phyloP scores from a whole-genome alignment of 1,140 invertebrate species.

The Drosophila guanche region DNA sequence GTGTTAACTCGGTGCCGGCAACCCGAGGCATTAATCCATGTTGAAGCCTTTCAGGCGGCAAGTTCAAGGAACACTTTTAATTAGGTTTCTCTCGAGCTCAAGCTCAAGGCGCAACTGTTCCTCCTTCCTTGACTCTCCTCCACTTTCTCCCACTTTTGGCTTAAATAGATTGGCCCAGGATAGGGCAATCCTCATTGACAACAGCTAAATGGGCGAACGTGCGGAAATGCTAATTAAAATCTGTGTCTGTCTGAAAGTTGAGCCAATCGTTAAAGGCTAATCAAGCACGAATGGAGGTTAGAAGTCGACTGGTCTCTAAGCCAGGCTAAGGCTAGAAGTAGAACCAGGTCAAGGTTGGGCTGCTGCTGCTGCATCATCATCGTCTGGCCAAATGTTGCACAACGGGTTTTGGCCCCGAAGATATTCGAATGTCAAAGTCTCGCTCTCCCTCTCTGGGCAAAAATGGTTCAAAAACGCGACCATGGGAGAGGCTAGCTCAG shows the following conservation, averaged over 20 bases:
- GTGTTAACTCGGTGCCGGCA: constrained; percentile 61
- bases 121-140: constrained; percentile 1
- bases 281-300: constrained; percentile 47
- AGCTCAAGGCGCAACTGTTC: constrained; percentile 24
- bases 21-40: constrained; percentile 52
- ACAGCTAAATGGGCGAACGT: constrained; percentile 48
- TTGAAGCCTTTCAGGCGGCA: constrained; percentile 24
- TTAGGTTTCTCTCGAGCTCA: constrained; percentile 44
- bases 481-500: constrained; percentile 32
- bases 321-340: constrained; percentile 34
- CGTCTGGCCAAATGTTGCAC: constrained; percentile 57
- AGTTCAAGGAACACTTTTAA: constrained; percentile 67
- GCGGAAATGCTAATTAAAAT: constrained; percentile 73
- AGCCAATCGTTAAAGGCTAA: constrained; percentile 30
- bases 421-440: background rate
- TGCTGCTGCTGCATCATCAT: constrained; percentile 1
- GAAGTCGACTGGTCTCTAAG: constrained; percentile 31
- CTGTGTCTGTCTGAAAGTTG: constrained; percentile 44
- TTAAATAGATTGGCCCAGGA: constrained; percentile 25
- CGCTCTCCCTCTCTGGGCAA: constrained; percentile 32
- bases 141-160: background rate
- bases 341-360: constrained; percentile 69
- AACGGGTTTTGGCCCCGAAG: constrained; percentile 47
- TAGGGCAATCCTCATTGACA: constrained; percentile 41
- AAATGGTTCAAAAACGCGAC: constrained; percentile 61